Conservation (phyloP, 2,888 invertebrate genomes). For the Tiphia femorata region DNA sequence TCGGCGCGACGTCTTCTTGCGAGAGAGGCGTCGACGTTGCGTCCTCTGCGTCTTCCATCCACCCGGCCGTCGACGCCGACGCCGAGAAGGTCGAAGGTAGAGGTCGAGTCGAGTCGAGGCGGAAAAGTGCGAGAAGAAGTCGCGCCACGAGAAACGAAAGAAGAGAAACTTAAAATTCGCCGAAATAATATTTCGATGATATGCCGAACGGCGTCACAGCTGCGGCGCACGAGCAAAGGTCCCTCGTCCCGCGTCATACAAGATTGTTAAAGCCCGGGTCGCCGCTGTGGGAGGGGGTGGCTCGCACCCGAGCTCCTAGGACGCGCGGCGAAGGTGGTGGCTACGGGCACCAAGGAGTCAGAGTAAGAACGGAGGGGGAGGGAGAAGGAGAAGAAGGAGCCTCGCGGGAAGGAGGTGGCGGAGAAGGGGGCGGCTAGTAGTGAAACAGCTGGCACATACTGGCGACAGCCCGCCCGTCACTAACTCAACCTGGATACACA, state of each 20-base stretch:
- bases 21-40: no score
- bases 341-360: conserved; percentile 10
- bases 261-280: conserved; percentile 63
- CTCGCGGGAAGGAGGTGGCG: conserved; percentile 8
- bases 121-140: no score
- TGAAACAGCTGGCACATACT: conserved; percentile 66
- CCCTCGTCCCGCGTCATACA: conserved; percentile 58
- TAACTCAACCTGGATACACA: conserved; percentile 66
- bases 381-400: conserved; percentile 16
- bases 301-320: no score
- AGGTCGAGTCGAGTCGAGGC: no score
- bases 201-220: conserved; percentile 63
- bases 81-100: no score
- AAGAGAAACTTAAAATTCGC: conserved; percentile 56
- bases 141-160: no score
- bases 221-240: conserved; percentile 58
- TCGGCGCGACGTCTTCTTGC: no score
- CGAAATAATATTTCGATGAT: conserved; percentile 66
- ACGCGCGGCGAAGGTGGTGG: conserved; percentile 24
- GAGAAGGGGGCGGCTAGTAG: conserved; percentile 52
- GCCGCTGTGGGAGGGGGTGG: conserved; percentile 21
- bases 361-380: conserved; percentile 16
- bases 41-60: no score
- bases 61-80: no score
- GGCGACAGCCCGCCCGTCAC: conserved; percentile 67